Conservation (phyloP, 1,140 invertebrate species). For the Conus ventricosus region DNA sequence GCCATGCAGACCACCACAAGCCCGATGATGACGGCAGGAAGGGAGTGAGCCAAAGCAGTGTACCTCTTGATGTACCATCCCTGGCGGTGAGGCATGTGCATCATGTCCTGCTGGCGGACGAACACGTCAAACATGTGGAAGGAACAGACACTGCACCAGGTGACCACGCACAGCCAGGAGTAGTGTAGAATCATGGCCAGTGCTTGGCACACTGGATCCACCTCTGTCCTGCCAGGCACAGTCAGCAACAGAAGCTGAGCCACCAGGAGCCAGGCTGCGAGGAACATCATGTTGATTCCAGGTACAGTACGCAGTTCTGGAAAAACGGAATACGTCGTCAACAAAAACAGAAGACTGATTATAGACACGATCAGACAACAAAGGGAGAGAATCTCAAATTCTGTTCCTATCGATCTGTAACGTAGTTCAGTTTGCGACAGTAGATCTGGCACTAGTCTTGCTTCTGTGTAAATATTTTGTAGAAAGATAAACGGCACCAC, state of each 20-base stretch:
- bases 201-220: slow-evolving; percentile 62
- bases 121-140: slow-evolving; percentile 77
- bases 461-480: background rate
- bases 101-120: slow-evolving; percentile 37
- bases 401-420: background rate
- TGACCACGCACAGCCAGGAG: slow-evolving; percentile 92
- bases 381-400: slow-evolving; percentile 28
- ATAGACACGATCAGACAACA: slow-evolving; percentile 49
- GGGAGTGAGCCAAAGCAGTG: slow-evolving; percentile 29
- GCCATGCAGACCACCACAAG: slow-evolving; percentile 32
- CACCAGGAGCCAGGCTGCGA: slow-evolving; percentile 51
- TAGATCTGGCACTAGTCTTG: background rate
- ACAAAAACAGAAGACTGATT: slow-evolving; percentile 47
- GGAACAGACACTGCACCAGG: slow-evolving; percentile 96
- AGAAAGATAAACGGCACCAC: background rate
- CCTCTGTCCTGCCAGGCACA: background rate
- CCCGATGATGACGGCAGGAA: slow-evolving; percentile 40
- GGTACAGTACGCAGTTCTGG: slow-evolving; percentile 55
- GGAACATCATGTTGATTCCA: slow-evolving; percentile 57
- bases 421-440: background rate
- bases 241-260: slow-evolving; percentile 48
- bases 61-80: slow-evolving; percentile 50
- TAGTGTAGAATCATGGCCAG: slow-evolving; percentile 90
- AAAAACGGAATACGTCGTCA: slow-evolving; percentile 56
- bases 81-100: background rate